A percentile compares a stretch with the other conserved stretches of the same genome.
These are phyloP conservation scores for Sycophila sp. DNA, from an alignment of 1,140 invertebrate genomes.

Conservation along the genomic window DNA sequence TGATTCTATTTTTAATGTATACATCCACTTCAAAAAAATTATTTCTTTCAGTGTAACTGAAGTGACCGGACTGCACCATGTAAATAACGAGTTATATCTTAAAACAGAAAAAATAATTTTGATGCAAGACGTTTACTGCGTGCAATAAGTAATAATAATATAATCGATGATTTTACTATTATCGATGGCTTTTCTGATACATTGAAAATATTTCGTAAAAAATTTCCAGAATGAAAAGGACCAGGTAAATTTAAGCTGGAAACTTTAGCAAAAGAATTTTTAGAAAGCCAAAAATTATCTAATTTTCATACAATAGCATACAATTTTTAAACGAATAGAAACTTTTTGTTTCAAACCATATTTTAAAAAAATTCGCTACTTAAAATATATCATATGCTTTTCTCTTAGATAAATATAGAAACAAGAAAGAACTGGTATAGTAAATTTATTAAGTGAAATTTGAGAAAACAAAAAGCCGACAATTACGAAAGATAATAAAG, in stretches of 20 bases:
- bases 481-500: too few species aligned
- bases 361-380: too few species aligned
- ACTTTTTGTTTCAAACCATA: neutral
- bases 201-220: neutral
- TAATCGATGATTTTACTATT: neutral
- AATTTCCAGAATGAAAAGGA: neutral
- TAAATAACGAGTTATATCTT: constrained; percentile 21
- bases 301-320: neutral
- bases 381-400: too few species aligned
- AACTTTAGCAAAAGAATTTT: neutral
- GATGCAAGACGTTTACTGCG: neutral
- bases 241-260: neutral
- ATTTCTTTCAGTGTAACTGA: constrained; percentile 22
- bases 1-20: constrained; percentile 26
- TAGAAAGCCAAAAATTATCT: neutral
- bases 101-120: constrained; percentile 13
- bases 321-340: neutral
- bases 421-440: too few species aligned
- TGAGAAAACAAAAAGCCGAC: too few species aligned
- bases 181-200: neutral
- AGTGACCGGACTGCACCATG: constrained; percentile 28
- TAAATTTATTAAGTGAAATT: too few species aligned
- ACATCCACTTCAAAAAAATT: constrained; percentile 30
- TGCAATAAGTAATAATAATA: neutral
- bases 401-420: too few species aligned